These are phyloP conservation scores for Rhopalosiphum padi DNA, from an alignment of 1,140 invertebrate species.

Conservation along the genomic window DNA sequence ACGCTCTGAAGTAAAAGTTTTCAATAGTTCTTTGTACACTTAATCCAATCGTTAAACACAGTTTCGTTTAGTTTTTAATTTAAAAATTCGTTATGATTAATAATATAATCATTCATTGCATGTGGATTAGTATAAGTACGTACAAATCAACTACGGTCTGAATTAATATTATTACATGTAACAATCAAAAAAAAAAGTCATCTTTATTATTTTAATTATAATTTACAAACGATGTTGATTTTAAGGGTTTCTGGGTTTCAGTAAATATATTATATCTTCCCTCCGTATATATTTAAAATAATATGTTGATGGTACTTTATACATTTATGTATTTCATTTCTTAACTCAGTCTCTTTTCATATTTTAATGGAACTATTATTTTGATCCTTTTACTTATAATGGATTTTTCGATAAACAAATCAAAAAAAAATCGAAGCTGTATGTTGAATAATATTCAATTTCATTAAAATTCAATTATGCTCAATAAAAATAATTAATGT, in stretches of 20 bases:
- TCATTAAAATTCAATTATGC: too few relatives aligned
- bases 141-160: not conserved
- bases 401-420: not conserved
- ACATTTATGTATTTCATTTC: not conserved
- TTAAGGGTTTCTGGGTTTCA: not conserved
- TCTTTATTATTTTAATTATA: not conserved
- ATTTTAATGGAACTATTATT: not conserved
- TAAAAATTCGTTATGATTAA: constrained; percentile 4
- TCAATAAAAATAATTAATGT: too few relatives aligned
- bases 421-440: not conserved
- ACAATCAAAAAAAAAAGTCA: not conserved
- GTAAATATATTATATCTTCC: not conserved
- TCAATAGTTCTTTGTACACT: not conserved
- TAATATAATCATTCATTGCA: not conserved
- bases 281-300: not conserved
- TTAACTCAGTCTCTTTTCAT: not conserved
- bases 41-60: not conserved
- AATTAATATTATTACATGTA: not conserved
- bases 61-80: not conserved
- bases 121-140: not conserved
- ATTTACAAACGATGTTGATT: not conserved
- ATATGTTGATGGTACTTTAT: not conserved
- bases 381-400: not conserved
- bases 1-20: not conserved
- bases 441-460: too few relatives aligned